These are phyloP conservation scores for Notodonta dromedarius DNA, from an alignment of 2,888 invertebrate genomes.

Conservation along the genomic window DNA sequence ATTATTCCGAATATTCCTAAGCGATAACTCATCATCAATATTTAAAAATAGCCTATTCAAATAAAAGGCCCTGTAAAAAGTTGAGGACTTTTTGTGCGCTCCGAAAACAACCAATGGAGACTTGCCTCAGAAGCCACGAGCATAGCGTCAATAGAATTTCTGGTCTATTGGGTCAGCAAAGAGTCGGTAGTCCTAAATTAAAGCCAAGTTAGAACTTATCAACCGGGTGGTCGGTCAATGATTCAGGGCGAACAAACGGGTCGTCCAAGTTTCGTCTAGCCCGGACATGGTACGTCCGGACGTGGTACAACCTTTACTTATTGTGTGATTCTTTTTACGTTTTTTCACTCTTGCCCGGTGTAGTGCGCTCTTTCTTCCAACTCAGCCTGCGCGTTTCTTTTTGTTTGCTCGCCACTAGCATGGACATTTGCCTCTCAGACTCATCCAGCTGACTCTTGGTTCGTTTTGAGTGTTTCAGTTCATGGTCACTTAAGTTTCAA, in stretches of 20 bases:
- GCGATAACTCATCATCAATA: not conserved
- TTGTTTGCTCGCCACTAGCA: constrained; percentile 64
- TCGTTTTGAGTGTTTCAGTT: constrained; percentile 48
- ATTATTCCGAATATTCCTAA: not conserved
- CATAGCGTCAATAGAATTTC: constrained; percentile 16
- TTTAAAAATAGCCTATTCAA: constrained; percentile 1
- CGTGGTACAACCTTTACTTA: constrained; percentile 63
- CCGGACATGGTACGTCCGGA: constrained; percentile 65
- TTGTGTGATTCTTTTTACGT: constrained; percentile 68
- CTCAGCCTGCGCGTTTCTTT: constrained; percentile 62
- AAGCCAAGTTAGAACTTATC: constrained; percentile 18
- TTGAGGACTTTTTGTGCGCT: constrained; percentile 2
- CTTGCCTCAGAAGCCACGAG: not conserved
- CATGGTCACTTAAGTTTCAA: constrained; percentile 53
- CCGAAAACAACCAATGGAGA: constrained; percentile 7
- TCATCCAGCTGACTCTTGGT: constrained; percentile 51
- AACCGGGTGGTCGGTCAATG: constrained; percentile 37
- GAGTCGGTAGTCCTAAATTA: constrained; percentile 13
- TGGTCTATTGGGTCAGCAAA: constrained; percentile 24
- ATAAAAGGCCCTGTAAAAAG: constrained; percentile 8
- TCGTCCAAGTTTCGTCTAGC: constrained; percentile 58
- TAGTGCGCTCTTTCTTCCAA: constrained; percentile 70
- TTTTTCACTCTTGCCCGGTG: constrained; percentile 61
- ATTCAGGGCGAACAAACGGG: constrained; percentile 60
- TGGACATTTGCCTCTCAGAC: constrained; percentile 68